Conservation (phyloP, 2,113 vertebrate species). For the Poeciliopsis prolifica region DNA sequence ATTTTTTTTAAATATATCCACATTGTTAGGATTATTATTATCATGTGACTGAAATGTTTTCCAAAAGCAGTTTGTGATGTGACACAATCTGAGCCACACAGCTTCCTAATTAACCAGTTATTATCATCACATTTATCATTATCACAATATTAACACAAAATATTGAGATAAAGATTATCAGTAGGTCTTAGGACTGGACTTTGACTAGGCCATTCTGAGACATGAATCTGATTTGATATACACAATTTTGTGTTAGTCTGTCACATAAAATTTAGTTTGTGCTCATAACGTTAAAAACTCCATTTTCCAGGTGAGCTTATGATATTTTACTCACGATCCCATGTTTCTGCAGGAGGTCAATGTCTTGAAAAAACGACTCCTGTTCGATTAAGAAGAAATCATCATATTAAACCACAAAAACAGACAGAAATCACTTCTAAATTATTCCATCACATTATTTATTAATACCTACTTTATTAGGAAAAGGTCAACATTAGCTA, state of each 20-base stretch:
- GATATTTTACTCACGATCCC: constrained; percentile 90
- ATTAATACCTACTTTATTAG: background rate
- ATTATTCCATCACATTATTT: background rate
- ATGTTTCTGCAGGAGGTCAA: constrained; percentile 95
- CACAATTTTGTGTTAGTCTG: background rate
- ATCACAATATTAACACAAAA: no score
- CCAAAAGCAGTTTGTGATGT: no score
- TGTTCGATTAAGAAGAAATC: constrained; percentile 55
- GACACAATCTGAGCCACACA: no score
- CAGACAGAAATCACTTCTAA: background rate
- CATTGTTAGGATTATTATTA: no score
- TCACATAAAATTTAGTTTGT: background rate
- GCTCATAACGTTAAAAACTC: background rate
- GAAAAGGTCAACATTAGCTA: background rate
- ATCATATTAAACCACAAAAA: background rate
- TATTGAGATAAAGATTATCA: no score
- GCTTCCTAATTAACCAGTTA: no score
- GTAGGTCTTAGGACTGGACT: no score
- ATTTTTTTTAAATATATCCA: no score
- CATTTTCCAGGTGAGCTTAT: background rate
- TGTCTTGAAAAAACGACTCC: constrained; percentile 98
- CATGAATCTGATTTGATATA: background rate
- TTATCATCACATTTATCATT: no score
- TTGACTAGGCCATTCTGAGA: no score
- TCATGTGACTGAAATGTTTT: no score